Conservation (phyloP, 1,140 invertebrate species). For the Cyphomyrmex costatus region DNA sequence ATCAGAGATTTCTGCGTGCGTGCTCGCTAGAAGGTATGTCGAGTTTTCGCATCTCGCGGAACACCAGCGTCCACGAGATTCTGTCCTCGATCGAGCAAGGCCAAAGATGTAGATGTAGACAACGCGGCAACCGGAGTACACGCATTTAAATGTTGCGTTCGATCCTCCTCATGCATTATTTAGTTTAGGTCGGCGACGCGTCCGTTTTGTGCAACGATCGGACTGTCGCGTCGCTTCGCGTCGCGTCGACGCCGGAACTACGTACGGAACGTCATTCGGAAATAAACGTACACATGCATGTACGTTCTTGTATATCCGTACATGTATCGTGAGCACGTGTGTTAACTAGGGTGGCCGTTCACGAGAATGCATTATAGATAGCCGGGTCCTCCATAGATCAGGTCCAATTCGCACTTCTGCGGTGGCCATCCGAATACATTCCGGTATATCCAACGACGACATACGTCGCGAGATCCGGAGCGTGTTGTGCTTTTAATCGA, state of each 20-base stretch:
- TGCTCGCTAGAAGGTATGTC: too few relatives aligned
- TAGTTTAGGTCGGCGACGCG: constrained; percentile 77
- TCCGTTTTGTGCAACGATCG: constrained; percentile 76
- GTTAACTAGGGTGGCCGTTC: constrained; percentile 55
- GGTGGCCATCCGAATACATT: constrained; percentile 38
- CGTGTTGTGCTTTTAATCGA: constrained; percentile 70
- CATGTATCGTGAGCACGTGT: constrained; percentile 26
- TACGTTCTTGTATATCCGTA: constrained; percentile 17
- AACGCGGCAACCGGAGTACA: constrained; percentile 68
- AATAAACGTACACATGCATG: constrained; percentile 71
- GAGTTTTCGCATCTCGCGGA: constrained; percentile 31
- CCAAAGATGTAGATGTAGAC: constrained; percentile 74
- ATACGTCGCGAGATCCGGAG: constrained; percentile 25
- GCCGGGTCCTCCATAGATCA: constrained; percentile 72
- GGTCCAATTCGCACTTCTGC: constrained; percentile 74
- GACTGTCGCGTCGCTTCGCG: constrained; percentile 73
- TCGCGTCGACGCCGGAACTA: constrained; percentile 78
- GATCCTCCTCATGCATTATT: constrained; percentile 83
- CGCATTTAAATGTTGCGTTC: constrained; percentile 82
- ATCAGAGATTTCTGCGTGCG: neutral
- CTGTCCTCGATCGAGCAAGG: constrained; percentile 68
- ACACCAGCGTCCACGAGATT: constrained; percentile 38
- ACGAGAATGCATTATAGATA: constrained; percentile 75
- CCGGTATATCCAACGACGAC: constrained; percentile 44
- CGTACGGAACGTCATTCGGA: constrained; percentile 74